Percentiles rank a stretch among this genome's conserved stretches.
Evolutionary conservation across 2,113 vertebrate genomes (phyloP).

Genomic region (Pterocles orientalis): DNA sequence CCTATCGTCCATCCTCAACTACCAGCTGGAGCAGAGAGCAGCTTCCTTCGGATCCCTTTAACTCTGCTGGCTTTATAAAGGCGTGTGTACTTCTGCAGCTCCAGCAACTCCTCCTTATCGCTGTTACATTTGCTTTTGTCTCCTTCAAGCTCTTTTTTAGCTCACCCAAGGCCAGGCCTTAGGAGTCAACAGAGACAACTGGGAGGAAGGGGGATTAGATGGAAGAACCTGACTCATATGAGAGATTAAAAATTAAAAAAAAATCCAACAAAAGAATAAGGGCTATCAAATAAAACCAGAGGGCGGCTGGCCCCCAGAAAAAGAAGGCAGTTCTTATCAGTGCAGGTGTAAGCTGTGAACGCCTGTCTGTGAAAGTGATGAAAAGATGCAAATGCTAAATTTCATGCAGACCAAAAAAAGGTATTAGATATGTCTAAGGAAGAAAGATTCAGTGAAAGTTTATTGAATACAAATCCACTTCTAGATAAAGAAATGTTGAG

Average conservation of each 20-base stretch:
- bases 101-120: background rate
- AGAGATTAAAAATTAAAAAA: background rate
- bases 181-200: background rate
- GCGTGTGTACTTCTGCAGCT: background rate
- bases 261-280: background rate
- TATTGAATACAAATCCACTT: background rate
- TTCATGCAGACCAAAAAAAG: background rate
- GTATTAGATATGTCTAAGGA: background rate
- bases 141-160: background rate
- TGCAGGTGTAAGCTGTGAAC: background rate
- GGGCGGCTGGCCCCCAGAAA: rapidly evolving
- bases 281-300: background rate
- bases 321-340: background rate
- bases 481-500: background rate
- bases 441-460: background rate
- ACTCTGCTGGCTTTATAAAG: background rate
- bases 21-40: background rate
- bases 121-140: background rate
- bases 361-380: background rate
- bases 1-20: background rate
- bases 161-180: background rate
- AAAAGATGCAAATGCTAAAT: background rate
- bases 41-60: background rate
- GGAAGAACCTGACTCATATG: background rate
- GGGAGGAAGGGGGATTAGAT: background rate